Conservation (phyloP, 2,113 vertebrate species). For the Gasterosteus nipponicus region DNA sequence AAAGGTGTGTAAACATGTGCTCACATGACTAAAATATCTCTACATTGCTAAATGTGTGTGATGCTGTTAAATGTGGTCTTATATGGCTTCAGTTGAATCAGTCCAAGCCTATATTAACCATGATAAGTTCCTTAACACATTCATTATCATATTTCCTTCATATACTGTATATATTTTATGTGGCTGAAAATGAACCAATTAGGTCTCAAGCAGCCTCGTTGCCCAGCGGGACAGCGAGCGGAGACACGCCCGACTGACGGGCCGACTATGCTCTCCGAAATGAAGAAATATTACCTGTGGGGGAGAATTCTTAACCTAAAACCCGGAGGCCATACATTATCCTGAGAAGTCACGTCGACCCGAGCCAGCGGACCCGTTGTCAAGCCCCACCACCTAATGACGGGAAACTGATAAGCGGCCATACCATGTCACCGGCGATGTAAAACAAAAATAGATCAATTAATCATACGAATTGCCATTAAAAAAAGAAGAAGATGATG, state of each 20-base stretch:
- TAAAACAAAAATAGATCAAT: constrained; percentile 81
- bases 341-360: constrained; percentile 72
- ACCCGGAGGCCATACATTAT: constrained; percentile 72
- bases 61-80: neutral
- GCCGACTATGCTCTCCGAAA: constrained; percentile 46
- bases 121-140: neutral
- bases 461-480: constrained; percentile 77
- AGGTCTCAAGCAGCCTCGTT: constrained; percentile 33
- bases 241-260: constrained; percentile 35
- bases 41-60: neutral
- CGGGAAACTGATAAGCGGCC: constrained; percentile 78
- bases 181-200: constrained; percentile 21
- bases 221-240: neutral
- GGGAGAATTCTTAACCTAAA: constrained; percentile 49
- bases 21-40: neutral
- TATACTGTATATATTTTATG: neutral
- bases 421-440: constrained; percentile 70
- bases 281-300: constrained; percentile 70
- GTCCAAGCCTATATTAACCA: neutral
- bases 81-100: neutral
- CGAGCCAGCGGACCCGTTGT: constrained; percentile 61
- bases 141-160: neutral
- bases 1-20: neutral
- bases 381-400: constrained; percentile 72
- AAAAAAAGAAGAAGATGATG: constrained; percentile 59